Evolutionary conservation across 2,113 vertebrate species (phyloP).

Genomic region (Oryzias melastigma): DNA sequence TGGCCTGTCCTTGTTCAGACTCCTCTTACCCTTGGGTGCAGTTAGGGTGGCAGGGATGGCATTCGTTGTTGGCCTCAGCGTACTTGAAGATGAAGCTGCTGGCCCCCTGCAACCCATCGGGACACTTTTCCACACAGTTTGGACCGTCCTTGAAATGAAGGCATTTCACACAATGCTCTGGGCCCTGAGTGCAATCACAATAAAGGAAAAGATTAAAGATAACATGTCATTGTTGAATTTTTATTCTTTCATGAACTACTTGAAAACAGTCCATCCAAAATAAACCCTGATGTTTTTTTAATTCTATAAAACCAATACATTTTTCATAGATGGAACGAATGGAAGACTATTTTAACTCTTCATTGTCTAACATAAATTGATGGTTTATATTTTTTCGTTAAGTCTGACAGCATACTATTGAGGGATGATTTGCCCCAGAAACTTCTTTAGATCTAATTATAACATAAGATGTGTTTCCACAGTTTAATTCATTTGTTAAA

Average conservation of each 20-base stretch:
- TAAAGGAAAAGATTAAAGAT: background rate
- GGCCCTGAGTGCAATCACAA: constrained; percentile 77
- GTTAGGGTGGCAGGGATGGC: constrained; percentile 93
- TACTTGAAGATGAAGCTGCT: constrained; percentile 99
- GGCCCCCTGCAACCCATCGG: constrained; percentile 92
- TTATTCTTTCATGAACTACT: background rate
- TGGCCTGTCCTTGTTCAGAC: constrained; percentile 8
- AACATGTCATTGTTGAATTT: too few species aligned
- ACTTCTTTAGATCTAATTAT: too few species aligned
- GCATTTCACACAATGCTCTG: constrained; percentile 95
- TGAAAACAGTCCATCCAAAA: background rate
- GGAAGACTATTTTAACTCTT: too few species aligned
- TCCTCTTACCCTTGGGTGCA: constrained; percentile 89
- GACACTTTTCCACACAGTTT: constrained; percentile 98
- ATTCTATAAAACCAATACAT: too few species aligned
- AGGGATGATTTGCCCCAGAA: background rate
- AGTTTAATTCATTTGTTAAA: too few species aligned
- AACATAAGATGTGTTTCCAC: too few species aligned
- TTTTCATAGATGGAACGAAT: too few species aligned
- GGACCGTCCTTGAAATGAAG: constrained; percentile 97
- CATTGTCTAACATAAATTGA: background rate
- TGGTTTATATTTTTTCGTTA: background rate
- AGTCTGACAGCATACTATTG: background rate
- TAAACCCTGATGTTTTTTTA: background rate
- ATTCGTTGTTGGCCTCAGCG: constrained; percentile 90